Base-by-base conservation (phyloP, 2,113 vertebrate species). In the Campylorhamphus procurvoides region DNA sequence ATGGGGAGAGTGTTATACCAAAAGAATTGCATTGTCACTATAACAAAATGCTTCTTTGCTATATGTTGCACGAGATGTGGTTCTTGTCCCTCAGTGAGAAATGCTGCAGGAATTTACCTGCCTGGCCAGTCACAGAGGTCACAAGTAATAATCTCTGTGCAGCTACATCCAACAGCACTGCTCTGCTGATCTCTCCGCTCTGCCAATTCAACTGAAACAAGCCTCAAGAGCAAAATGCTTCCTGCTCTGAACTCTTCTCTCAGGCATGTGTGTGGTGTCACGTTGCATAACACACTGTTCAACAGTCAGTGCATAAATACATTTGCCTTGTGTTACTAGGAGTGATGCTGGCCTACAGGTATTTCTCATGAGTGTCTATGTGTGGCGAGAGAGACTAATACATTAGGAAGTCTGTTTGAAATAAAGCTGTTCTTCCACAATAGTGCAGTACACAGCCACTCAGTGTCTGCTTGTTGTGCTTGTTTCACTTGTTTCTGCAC, bases 41-140 rank as follows among this genome's bases (percentile, higher is more conserved):
- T 67, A 64, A 82, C 18, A 75, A 85, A 92, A 83, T 17, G 23
- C 33, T 64, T 55, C 53, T 55, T 90, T 92, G 56, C 17, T 77
- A 3, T 19, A 46, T 0, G 0, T 29, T 71, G 55, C 42, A 12
- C 0, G 1, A n/a, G 23, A 46, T 37, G 6, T 18, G 6, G 14
- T 76, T 42, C 33, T 29, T 69, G 28, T 67, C 23, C 33, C 33
- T 50, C 1, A 1, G 33, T 23, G 33, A 55, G 22, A 49, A 31
- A 27, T 50, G 39, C 50, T 1, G 0, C 40, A 67, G 58, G 64
- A 77, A 10, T 59, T 37, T 69, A 18, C 28, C 73, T 7, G 1
- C 24, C 44, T 24, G 31, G 12, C 59, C 39, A 16, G 25, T 40
- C 22, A 7, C 39, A 72, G 28, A 17, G 18, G 9, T 69, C 56